These are phyloP conservation scores for Florisuga fusca DNA, from an alignment of 2,797 vertebrate species.

Conservation along the genomic window DNA sequence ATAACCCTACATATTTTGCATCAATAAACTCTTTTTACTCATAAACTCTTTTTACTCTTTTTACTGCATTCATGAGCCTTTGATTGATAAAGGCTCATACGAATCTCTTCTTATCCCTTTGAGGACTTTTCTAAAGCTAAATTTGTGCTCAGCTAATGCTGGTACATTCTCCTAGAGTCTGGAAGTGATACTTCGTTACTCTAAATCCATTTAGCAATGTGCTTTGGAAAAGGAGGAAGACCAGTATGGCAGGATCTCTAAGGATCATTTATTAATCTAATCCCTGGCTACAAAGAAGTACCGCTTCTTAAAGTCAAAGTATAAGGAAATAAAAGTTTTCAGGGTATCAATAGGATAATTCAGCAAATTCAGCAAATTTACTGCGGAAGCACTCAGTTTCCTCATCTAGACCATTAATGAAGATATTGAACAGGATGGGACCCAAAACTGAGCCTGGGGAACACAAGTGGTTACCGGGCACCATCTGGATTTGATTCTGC, in stretches of 20 bases:
- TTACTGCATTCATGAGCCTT: too few species aligned
- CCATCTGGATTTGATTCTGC: too few species aligned
- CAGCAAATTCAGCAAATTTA: too few species aligned
- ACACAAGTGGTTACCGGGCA: too few species aligned
- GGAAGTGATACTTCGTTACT: not conserved
- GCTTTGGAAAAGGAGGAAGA: not conserved
- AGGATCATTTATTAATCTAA: not conserved
- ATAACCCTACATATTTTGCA: not conserved
- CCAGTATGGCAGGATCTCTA: not conserved
- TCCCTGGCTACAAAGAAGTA: not conserved
- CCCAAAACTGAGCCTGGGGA: too few species aligned
- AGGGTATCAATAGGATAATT: not conserved
- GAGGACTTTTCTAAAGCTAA: not conserved
- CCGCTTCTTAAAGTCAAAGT: not conserved
- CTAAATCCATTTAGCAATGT: not conserved
- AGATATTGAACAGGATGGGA: too few species aligned
- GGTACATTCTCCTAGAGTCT: fast-evolving
- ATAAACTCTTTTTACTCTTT: not conserved
- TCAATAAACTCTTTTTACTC: not conserved
- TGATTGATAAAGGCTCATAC: not conserved
- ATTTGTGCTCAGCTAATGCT: not conserved
- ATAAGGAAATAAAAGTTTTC: not conserved
- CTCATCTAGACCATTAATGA: too few species aligned
- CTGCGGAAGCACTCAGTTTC: too few species aligned
- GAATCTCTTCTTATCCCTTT: not conserved